These are phyloP conservation scores for Ectemnius lituratus DNA, from an alignment of 2,888 invertebrate species.

Conservation along the genomic window DNA sequence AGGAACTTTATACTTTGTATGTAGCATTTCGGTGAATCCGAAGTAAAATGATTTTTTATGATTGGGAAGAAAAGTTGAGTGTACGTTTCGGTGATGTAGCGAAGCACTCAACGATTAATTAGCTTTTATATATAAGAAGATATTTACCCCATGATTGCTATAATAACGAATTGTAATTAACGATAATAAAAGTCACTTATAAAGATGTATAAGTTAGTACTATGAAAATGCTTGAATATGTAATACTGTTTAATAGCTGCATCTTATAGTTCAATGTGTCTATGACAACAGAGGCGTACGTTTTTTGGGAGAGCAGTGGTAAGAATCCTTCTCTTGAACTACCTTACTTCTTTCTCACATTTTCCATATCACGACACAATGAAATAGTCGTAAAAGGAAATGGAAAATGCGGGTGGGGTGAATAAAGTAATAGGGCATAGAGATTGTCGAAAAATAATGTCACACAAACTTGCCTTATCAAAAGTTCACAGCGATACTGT, in stretches of 20 bases:
- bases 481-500: neutral
- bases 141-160: slow-evolving; percentile 54
- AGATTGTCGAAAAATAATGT: neutral
- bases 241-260: neutral
- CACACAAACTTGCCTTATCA: neutral
- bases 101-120: slow-evolving; percentile 40
- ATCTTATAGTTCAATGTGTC: neutral
- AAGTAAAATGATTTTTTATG: slow-evolving; percentile 35
- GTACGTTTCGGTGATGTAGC: slow-evolving; percentile 28
- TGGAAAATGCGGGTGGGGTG: neutral
- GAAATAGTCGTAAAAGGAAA: slow-evolving; percentile 1
- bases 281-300: no score
- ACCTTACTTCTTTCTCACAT: slow-evolving; percentile 1
- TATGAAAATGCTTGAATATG: slow-evolving; percentile 13
- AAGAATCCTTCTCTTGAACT: no score
- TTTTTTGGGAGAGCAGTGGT: neutral
- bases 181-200: slow-evolving; percentile 53
- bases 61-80: slow-evolving; percentile 19
- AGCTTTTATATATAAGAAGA: slow-evolving; percentile 52
- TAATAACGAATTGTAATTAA: slow-evolving; percentile 58
- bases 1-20: slow-evolving; percentile 24
- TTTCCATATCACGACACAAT: neutral
- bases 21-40: slow-evolving; percentile 25
- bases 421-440: slow-evolving; percentile 18
- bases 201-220: slow-evolving; percentile 28